Percentiles rank a stretch among this genome's conserved stretches.
These are phyloP conservation scores for Meteorus cinctellus DNA, from an alignment of 2,888 invertebrate species.

Conservation along the genomic window DNA sequence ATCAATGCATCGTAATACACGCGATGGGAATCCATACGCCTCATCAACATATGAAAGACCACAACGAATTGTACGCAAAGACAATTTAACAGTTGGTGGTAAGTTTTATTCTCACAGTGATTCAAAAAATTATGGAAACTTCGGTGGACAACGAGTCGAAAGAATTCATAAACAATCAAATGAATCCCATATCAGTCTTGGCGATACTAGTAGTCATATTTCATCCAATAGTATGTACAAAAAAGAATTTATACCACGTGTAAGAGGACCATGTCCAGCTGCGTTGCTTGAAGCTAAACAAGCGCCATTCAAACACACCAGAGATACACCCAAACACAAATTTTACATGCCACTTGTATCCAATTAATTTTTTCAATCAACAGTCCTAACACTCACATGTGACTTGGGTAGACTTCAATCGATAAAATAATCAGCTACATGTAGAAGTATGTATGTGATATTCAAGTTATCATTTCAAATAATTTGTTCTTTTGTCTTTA, in stretches of 20 bases:
- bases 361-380: slow-evolving; percentile 60
- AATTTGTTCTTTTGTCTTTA: slow-evolving; percentile 2
- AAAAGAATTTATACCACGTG: slow-evolving; percentile 83
- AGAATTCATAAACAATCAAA: slow-evolving; percentile 80
- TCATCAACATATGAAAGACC: slow-evolving; percentile 77
- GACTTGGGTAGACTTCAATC: background rate
- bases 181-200: slow-evolving; percentile 84
- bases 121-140: slow-evolving; percentile 81
- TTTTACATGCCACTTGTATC: slow-evolving; percentile 84
- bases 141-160: slow-evolving; percentile 77
- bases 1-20: slow-evolving; percentile 83
- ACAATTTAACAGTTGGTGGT: slow-evolving; percentile 83
- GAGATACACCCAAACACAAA: slow-evolving; percentile 89
- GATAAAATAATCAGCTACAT: background rate
- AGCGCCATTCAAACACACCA: slow-evolving; percentile 87
- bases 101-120: slow-evolving; percentile 85
- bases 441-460: background rate
- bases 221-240: slow-evolving; percentile 80
- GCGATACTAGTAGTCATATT: slow-evolving; percentile 77
- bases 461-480: slow-evolving; percentile 1
- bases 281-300: slow-evolving; percentile 83
- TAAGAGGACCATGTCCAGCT: slow-evolving; percentile 86
- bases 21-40: slow-evolving; percentile 77
- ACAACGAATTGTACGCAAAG: slow-evolving; percentile 78
- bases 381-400: background rate